Base-by-base conservation (phyloP, 1,140 invertebrate genomes). In the Halotydeus destructor region DNA sequence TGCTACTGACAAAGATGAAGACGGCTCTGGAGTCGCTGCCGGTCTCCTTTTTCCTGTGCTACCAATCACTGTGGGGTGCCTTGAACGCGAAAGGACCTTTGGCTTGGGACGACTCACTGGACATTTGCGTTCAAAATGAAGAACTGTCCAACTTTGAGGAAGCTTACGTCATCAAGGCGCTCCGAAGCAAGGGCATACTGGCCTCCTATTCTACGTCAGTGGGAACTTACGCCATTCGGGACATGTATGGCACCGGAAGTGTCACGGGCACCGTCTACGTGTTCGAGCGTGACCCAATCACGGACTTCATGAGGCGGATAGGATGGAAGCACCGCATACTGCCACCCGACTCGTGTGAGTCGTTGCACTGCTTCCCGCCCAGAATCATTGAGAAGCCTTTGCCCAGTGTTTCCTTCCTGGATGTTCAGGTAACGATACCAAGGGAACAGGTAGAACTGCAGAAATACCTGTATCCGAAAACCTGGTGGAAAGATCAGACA, bases 381-480 rank as follows among this genome's bases (percentile, higher is more conserved):
- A 55, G 60, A 39, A 55, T 72, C 14, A 60, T 65, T 5, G 57
- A 60, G 23, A 52, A 55, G 31, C 69, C 69, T 0, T 56, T 72
- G 25, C 64, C 66, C 18, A 50, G 48, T 5, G 57, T 59, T 39
- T 58, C 61, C 38, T 70, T 70, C 42, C 41, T 53, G 16, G 60
- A 59, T 11, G 50, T 59, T 25, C 43, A 57, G 6, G 49, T 71
- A 14, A 66, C 67, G 3, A 66, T 68, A 12, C 70, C 70, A 1
- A 49, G 64, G 25, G 69, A 70, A 52, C 64, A 66, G 41, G 65
- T 70, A 24, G 70, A 72, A 55, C 58, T 72, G 22, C 68, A 69
- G 45, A 72, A 72, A 50, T 71, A 70, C 52, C 63, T 70, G 27
- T 72, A 67, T 54, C 68, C 67, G 1, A 61, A 69, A 27, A 61